Percentiles rank a stretch among this genome's conserved stretches.
Conservation (phyloP, 2,113 vertebrate species). For the Hemicordylus capensis region DNA sequence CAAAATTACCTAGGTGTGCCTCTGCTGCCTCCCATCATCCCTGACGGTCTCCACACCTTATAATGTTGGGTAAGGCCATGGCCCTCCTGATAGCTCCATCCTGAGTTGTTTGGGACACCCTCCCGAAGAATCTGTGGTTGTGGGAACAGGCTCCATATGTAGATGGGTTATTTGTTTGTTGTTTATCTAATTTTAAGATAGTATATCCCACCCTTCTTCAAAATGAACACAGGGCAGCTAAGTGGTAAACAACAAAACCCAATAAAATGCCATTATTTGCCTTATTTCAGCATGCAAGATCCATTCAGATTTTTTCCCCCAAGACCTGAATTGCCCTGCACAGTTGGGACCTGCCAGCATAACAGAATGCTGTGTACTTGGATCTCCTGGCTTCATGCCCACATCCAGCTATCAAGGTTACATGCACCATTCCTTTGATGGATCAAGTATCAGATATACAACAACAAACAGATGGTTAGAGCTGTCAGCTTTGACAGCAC, state of each 20-base stretch:
- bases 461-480: background rate
- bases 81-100: no score
- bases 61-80: no score
- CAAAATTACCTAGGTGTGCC: no score
- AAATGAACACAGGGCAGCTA: no score
- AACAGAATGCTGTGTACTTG: background rate
- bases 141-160: no score
- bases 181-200: background rate
- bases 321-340: background rate
- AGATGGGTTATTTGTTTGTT: no score
- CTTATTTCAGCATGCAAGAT: background rate
- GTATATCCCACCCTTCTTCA: background rate
- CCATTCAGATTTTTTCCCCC: background rate
- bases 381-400: background rate
- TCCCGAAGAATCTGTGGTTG: no score
- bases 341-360: background rate
- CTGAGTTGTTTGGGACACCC: no score
- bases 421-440: background rate
- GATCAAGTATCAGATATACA: background rate
- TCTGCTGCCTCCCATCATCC: no score
- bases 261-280: background rate
- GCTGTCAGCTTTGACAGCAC: background rate
- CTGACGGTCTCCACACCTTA: no score
- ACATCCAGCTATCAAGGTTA: background rate
- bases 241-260: background rate